Conservation (phyloP, 2,888 invertebrate species). For the Trissonchulus sp. region DNA sequence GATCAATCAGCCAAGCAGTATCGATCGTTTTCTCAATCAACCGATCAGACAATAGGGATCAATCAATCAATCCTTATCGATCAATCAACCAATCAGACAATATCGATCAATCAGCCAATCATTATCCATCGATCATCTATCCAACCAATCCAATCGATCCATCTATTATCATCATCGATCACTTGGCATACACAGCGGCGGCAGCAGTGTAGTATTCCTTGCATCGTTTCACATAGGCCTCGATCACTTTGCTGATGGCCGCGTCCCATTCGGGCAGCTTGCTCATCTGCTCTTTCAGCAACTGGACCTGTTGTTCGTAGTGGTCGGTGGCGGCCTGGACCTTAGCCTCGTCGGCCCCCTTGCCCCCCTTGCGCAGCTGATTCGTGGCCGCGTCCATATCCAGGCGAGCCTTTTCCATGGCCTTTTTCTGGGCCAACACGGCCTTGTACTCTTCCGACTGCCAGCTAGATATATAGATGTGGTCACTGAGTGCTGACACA, state of each 20-base stretch:
- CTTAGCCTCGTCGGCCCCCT: not conserved
- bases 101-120: no score
- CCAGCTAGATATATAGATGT: no score
- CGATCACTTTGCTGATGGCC: not conserved
- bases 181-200: no score
- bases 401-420: not conserved
- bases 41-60: no score
- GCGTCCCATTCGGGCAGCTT: not conserved
- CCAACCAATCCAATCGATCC: no score
- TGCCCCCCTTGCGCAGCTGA: not conserved
- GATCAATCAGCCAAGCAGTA: no score
- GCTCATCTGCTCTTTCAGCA: not conserved
- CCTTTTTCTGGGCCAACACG: not conserved
- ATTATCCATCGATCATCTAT: no score
- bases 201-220: no score
- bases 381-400: not conserved
- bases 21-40: no score
- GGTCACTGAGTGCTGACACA: conserved; percentile 2
- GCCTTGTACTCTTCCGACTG: not conserved
- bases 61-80: no score
- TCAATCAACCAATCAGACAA: no score
- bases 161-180: no score
- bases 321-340: not conserved
- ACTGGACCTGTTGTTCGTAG: not conserved
- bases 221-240: not conserved